Evolutionary conservation across 1,140 invertebrate genomes (phyloP), one percentile per base, ranked within the genome.

Genomic region (Vanessa atalanta): DNA sequence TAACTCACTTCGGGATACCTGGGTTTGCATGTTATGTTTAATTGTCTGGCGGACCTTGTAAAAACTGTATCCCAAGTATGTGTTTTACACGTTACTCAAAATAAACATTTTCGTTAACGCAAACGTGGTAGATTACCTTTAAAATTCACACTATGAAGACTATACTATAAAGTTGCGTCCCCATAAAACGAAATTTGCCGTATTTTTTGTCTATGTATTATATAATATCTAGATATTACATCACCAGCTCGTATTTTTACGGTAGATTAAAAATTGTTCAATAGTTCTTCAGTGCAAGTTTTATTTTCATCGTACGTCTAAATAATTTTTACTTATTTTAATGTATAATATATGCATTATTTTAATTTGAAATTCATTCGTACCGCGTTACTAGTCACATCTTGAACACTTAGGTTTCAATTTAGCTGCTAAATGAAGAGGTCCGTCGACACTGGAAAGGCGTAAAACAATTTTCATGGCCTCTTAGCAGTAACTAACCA

Each of bases 381-480:
- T 26, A 60, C 23, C 12, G 23, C 55, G 23, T 12, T 26, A 26
- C 20, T 60, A 60, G 55, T 60, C 23, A 26, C 55, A 26, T 26
- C n/a, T 20, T 11, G 55, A 12, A n/a, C 55, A 60, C 55, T 82
- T 68, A 81, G 79, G 69, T 83, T 89, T 89, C 85, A 90, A 90
- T 90, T 87, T 85, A 83, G 79, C 83, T 77, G 69, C 76, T 55
- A 81, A 86, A 90, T 90, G 84, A 89, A 91, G 85, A 89, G 80
- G 81, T 90, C 68, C 81, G 53, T 78, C 75, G 78, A 91, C 90
- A 91, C 82, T 87, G 88, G 87, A 91, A 89, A 88, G 89, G 90
- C 90, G 89, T 92, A 86, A 91, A 92, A 91, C 87, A 90, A 91
- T 92, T 90, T 91, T 85, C 89, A 88, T 88, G 76, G 83, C 81